Percentiles rank a stretch among this genome's conserved stretches.
These are phyloP conservation scores for Ictidomys tridecemlineatus DNA, from an alignment of 2,113 vertebrate species.

Conservation along the genomic window DNA sequence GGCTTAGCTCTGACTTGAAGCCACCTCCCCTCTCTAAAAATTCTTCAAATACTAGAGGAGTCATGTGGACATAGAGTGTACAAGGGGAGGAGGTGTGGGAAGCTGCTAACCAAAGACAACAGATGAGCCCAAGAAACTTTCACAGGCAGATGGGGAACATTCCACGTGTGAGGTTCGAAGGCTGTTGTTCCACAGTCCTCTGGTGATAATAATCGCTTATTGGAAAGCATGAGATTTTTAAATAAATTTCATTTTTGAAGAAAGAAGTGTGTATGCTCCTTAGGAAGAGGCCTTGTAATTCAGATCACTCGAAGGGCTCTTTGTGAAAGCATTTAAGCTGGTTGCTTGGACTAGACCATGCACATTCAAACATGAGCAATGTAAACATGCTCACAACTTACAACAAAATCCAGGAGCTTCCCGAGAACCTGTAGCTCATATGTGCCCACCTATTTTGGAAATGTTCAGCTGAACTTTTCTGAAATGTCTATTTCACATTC, in stretches of 20 bases:
- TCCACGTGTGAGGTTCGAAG: conserved; percentile 50
- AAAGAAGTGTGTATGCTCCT: not conserved
- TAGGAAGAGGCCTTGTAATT: not conserved
- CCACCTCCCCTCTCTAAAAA: conserved; percentile 76
- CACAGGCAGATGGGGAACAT: conserved; percentile 48
- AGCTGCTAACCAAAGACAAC: conserved; percentile 75
- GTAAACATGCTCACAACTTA: not conserved
- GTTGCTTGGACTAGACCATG: not conserved
- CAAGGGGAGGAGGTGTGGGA: not conserved
- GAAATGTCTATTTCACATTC: conserved; percentile 42
- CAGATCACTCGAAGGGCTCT: not conserved
- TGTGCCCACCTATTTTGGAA: not conserved
- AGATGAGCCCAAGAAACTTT: conserved; percentile 51
- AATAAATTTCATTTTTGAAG: not conserved
- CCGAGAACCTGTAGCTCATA: not conserved
- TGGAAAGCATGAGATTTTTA: conserved; percentile 42
- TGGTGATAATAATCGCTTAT: not conserved
- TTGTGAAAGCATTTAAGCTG: not conserved
- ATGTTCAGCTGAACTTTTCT: not conserved
- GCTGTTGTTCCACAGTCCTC: not conserved
- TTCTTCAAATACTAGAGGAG: conserved; percentile 77
- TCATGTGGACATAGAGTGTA: conserved; percentile 50
- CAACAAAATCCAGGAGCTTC: not conserved
- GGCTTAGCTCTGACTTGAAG: conserved; percentile 75
- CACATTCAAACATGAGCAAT: not conserved